A percentile compares a stretch with the other conserved stretches of the same genome.
Evolutionary conservation across 2,888 invertebrate genomes (phyloP).

Genomic region (Sarcophaga caerulescens): DNA sequence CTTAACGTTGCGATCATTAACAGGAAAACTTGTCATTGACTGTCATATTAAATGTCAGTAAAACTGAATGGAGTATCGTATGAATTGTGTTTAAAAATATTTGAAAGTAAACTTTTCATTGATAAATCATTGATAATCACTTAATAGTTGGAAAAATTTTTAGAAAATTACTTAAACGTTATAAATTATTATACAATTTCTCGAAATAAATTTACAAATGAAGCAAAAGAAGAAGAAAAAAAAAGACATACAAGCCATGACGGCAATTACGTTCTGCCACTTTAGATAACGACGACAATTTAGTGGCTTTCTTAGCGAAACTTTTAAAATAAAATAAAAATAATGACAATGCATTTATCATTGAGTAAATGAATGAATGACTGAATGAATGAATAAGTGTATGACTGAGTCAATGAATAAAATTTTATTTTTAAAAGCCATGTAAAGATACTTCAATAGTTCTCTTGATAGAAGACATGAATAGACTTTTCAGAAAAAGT

Average conservation of each 20-base stretch:
- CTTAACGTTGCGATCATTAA: no score
- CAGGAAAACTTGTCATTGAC: no score
- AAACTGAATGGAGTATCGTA: no score
- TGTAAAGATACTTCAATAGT: background rate
- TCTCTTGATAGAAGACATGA: conserved; percentile 4
- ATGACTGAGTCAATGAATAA: background rate
- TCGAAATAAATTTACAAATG: background rate
- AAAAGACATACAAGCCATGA: background rate
- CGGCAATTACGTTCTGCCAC: background rate
- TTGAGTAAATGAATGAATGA: background rate
- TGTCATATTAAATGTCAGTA: no score
- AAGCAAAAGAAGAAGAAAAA: no score
- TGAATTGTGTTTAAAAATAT: no score
- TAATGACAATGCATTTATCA: background rate
- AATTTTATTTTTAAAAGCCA: conserved; percentile 1
- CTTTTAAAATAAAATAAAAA: conserved; percentile 9
- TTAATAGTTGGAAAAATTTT: background rate
- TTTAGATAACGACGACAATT: background rate
- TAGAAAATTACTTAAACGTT: background rate
- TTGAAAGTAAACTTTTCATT: no score
- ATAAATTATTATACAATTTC: background rate
- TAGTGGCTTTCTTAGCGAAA: background rate
- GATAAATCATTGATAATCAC: no score
- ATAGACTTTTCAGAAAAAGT: conserved; percentile 12
- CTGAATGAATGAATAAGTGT: background rate